Conservation (phyloP, 1,140 invertebrate species). For the Caenorhabditis briggsae region DNA sequence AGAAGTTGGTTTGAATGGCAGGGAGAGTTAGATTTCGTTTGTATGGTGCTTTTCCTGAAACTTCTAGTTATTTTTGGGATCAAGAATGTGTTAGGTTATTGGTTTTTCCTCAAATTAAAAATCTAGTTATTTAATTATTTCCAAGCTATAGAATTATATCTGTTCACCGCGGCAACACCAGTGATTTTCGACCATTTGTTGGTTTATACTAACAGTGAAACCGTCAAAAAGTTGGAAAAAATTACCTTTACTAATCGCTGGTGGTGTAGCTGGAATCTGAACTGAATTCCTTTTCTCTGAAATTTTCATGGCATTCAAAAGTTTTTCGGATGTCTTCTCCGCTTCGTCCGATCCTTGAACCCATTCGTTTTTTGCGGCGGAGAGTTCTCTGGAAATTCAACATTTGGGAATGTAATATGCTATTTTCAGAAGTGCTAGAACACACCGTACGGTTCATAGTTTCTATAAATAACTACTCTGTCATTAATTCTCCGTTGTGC, state of each 20-base stretch:
- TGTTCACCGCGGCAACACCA: no score
- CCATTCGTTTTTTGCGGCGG: constrained; percentile 33
- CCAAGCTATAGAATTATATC: no score
- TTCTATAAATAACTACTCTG: background rate
- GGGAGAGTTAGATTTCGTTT: constrained; percentile 36
- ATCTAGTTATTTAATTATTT: no score
- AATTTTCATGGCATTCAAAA: constrained; percentile 27
- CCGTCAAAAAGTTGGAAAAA: no score
- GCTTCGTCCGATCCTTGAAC: constrained; percentile 34
- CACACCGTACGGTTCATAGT: background rate
- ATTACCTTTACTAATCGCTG: background rate
- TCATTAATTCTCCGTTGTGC: no score
- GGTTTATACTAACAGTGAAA: no score
- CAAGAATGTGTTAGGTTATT: no score
- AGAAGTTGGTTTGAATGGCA: constrained; percentile 28
- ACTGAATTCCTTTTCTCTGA: constrained; percentile 29
- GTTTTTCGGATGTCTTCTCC: constrained; percentile 29
- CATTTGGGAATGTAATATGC: no score
- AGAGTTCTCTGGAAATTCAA: constrained; percentile 41
- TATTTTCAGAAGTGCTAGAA: no score
- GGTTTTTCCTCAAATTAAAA: no score
- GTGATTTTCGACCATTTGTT: no score
- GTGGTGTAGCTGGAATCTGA: constrained; percentile 37
- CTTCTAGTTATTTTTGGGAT: no score
- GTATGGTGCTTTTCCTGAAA: constrained; percentile 37